Base-by-base conservation (phyloP, 2,113 vertebrate genomes). In the Cardinalis cardinalis region DNA sequence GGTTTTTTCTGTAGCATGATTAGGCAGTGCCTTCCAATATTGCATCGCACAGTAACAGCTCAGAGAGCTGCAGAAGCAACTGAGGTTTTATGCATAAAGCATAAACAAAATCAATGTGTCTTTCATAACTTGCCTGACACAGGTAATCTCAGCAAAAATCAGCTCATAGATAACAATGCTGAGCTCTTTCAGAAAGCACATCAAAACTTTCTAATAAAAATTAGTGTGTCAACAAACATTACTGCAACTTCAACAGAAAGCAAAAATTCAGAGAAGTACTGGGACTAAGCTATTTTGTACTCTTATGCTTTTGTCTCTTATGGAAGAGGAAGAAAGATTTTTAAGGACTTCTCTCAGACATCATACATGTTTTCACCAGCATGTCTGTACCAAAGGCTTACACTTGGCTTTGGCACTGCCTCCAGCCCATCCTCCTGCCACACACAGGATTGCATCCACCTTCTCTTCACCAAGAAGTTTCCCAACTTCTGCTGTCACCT, bases 401-500 rank as follows among this genome's bases (percentile, higher is more conserved):
- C 99, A 98, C 97, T 99, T 99, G 61, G 99, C 98, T 92, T 98
- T 98, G 85, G 98, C 99, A 15, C 96, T 99, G 96, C 99, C 99
- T 86, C 99, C 99, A 1, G 99, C 99, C 99, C 99, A 99, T 93
- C 99, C 99, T 88, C 99, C 99, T 1, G 99, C 99, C 48, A 99
- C 98, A 46, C 99, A 99, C 43, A 99, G 89, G 92, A 99, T 99
- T 0, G 98, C 99, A 7, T 99, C 99, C 87, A 99, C 98, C 81
- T 99, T 99, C 72, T 98, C 95, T 32, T 98, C 98, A 43, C 98
- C 98, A 55, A 99, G 97, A 90, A 99, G 96, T 85, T 95, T 97
- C 18, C 97, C 97, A 53, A 99, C 97, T 44, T 98, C 99, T 41
- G 97, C 29, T 1, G 99, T 99, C 96, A 99, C 99, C 99, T 99